phyloP scores from a whole-genome alignment of 2,888 invertebrate species.

The Melieria picta region DNA sequence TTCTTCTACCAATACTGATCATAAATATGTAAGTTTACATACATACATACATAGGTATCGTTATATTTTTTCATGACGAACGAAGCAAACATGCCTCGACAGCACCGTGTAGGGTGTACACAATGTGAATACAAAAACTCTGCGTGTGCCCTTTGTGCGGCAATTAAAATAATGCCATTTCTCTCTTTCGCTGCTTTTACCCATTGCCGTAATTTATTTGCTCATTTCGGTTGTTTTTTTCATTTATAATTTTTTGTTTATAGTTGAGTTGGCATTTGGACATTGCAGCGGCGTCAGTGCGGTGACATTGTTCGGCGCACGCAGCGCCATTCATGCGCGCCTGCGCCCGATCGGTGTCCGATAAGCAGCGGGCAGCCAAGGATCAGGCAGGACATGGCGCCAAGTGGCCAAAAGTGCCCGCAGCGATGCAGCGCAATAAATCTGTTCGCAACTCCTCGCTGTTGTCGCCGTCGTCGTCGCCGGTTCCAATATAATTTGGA shows the following conservation, averaged over 20 bases:
- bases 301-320: background rate
- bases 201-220: background rate
- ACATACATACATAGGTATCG: no score
- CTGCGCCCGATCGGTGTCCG: conserved; percentile 8
- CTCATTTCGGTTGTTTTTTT: background rate
- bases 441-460: conserved; percentile 19
- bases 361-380: conserved; percentile 3
- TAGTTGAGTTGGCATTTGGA: conserved; percentile 9
- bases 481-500: conserved; percentile 28
- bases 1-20: no score
- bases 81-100: no score
- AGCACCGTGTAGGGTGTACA: no score
- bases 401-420: no score
- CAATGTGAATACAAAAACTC: conserved; percentile 25
- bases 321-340: background rate
- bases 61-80: no score
- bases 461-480: background rate
- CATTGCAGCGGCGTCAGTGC: conserved; percentile 5
- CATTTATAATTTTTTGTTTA: background rate
- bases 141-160: conserved; percentile 19
- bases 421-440: conserved; percentile 12
- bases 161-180: conserved; percentile 24
- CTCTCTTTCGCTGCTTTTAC: background rate
- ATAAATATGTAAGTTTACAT: no score
- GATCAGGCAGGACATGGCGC: no score